A percentile compares a stretch with the other conserved stretches of the same genome.
Conservation (phyloP, 2,113 vertebrate species). For the Saccopteryx bilineata region DNA sequence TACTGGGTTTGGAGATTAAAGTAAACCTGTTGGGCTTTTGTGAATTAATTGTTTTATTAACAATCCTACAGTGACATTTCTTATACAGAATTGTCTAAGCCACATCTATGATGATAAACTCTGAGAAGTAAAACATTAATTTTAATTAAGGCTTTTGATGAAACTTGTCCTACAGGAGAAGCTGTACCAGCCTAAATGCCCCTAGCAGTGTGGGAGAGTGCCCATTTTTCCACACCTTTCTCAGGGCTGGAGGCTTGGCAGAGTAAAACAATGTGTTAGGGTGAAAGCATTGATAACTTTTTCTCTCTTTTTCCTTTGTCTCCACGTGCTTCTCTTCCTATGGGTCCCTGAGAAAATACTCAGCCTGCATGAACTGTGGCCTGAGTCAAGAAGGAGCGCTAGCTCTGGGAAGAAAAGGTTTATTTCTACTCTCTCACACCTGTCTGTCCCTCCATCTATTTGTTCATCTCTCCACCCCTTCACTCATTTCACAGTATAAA, state of each 20-base stretch:
- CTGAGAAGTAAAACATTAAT: neutral
- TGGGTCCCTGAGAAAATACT: slow-evolving; percentile 77
- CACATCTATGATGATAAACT: neutral
- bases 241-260: neutral
- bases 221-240: neutral
- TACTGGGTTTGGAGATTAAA: neutral
- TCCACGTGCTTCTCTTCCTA: slow-evolving; percentile 70
- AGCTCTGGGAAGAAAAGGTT: slow-evolving; percentile 80
- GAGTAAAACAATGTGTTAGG: neutral
- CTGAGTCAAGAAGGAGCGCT: slow-evolving; percentile 70
- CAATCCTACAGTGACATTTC: neutral
- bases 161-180: neutral
- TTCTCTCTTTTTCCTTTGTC: slow-evolving; percentile 61
- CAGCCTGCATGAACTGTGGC: slow-evolving; percentile 73
- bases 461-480: neutral
- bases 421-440: slow-evolving; percentile 60
- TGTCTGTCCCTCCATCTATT: slow-evolving; percentile 32
- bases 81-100: neutral
- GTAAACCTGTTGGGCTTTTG: neutral
- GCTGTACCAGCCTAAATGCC: too few relatives aligned
- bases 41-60: slow-evolving; percentile 8
- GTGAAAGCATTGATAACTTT: slow-evolving; percentile 47
- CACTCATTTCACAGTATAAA: neutral
- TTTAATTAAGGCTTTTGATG: neutral
- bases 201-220: neutral